phyloP scores from a whole-genome alignment of 2,888 invertebrate species.

The Agrilus mali region DNA sequence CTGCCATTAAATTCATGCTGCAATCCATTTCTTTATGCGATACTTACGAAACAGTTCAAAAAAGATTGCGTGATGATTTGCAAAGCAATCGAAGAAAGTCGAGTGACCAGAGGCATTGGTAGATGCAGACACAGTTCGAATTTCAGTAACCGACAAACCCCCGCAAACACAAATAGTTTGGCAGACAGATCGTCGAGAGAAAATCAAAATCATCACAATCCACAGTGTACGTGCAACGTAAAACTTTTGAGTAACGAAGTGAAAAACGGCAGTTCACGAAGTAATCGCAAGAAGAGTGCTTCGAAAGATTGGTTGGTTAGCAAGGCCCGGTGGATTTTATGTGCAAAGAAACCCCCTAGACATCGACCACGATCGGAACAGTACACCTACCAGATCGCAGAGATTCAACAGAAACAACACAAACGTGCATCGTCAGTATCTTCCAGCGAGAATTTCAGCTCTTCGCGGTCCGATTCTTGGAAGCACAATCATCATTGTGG shows the following conservation, averaged over 20 bases:
- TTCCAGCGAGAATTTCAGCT: conserved; percentile 82
- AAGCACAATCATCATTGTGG: conserved; percentile 61
- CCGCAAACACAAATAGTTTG: conserved; percentile 74
- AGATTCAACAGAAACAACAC: conserved; percentile 62
- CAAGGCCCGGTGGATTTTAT: conserved; percentile 40
- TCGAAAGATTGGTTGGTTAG: conserved; percentile 31
- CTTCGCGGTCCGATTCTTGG: conserved; percentile 80
- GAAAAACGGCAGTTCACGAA: conserved; percentile 20
- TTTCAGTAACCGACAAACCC: conserved; percentile 78
- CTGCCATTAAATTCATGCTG: conserved; percentile 93
- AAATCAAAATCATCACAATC: conserved; percentile 44
- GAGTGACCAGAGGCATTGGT: conserved; percentile 79
- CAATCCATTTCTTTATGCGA: conserved; percentile 96
- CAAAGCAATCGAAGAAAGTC: conserved; percentile 89
- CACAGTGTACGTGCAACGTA: conserved; percentile 46
- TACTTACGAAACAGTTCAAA: conserved; percentile 94
- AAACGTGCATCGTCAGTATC: conserved; percentile 73
- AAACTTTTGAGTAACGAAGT: conserved; percentile 41
- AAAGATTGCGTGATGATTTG: conserved; percentile 93
- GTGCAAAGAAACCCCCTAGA: conserved; percentile 26
- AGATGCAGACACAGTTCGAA: conserved; percentile 76
- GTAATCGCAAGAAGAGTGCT: conserved; percentile 25
- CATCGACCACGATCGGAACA: conserved; percentile 45
- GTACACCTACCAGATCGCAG: conserved; percentile 63
- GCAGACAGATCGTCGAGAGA: conserved; percentile 69